Evolutionary conservation across 2,113 vertebrate species (phyloP), one percentile per base, ranked within the genome.

Genomic region (Cnemophilus loriae): DNA sequence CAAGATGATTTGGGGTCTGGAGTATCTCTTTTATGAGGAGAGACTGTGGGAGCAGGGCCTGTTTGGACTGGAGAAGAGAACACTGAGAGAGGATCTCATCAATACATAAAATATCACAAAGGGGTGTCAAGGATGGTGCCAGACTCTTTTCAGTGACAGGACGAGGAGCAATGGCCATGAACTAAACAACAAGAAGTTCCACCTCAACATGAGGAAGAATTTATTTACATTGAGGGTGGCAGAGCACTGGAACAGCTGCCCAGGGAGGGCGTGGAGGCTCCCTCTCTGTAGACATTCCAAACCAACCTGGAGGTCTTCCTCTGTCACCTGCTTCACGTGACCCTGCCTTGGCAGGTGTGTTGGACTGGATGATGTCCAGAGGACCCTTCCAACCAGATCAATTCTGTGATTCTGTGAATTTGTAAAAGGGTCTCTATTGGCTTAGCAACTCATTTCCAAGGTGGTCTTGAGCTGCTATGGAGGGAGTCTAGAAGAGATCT

Each of bases 301-400:
- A 63, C 24, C 49, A 3, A 1, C 21, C 75, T 10, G 65, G 56
- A 63, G 4, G 13, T 20, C 11, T 21, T 47, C 49, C 56, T 53
- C 5, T 69, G 55, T 20, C 65, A 39, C 30, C n/a, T 9, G 20
- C 24, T 56, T 1, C 24, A 49, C 20, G 41, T 70, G n/a, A 56
- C 24, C 2, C 65, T 63, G 49, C 75, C 26, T 56, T 26, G 47
- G 28, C 56, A 13, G 41, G 12, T 0, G 2, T 7, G n/a, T n/a
- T 46, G 41, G 33, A 44, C 22, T 60, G 84, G 24, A 16, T 18
- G 11, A 41, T 71, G 2, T 32, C 30, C 11, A 20, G n/a, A 26
- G 2, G 3, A 32, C 9, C 30, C 57, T 49, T 56, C 24, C 6
- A 79, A 35, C 7, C 0, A 0, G 7, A 63, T 49, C 30, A 22